Conservation (phyloP, 2,888 invertebrate genomes). For the Tiliacea citrago region DNA sequence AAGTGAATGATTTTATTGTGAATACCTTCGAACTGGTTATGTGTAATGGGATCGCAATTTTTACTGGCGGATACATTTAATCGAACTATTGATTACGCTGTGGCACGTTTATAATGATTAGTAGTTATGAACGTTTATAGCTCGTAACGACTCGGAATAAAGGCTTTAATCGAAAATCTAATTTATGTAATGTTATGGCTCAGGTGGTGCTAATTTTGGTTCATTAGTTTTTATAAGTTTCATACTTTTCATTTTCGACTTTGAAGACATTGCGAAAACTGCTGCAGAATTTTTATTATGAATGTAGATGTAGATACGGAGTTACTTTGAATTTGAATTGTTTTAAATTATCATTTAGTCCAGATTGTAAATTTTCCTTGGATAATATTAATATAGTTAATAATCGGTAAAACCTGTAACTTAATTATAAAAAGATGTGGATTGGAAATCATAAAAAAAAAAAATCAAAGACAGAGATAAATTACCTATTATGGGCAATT, state of each 20-base stretch:
- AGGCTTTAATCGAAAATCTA: conserved; percentile 52
- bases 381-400: not conserved
- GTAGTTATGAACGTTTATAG: conserved; percentile 48
- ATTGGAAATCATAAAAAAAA: too few species aligned
- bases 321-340: not conserved
- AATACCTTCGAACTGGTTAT: conserved; percentile 85
- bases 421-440: not conserved
- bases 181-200: conserved; percentile 37
- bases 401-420: not conserved
- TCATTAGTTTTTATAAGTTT: conserved; percentile 20
- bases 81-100: conserved; percentile 70
- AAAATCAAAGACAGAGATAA: not conserved
- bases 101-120: conserved; percentile 64
- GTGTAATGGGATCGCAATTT: conserved; percentile 77
- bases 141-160: conserved; percentile 47
- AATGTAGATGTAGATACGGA: not conserved
- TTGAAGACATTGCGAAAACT: not conserved
- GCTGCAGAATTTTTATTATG: not conserved
- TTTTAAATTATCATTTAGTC: not conserved
- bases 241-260: not conserved
- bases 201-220: conserved; percentile 37
- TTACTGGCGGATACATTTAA: conserved; percentile 73
- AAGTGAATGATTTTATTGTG: conserved; percentile 88
- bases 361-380: not conserved
- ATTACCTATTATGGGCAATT: not conserved